phyloP scores from a whole-genome alignment of 1,140 invertebrate species.

The Drosophila nigrodunni region DNA sequence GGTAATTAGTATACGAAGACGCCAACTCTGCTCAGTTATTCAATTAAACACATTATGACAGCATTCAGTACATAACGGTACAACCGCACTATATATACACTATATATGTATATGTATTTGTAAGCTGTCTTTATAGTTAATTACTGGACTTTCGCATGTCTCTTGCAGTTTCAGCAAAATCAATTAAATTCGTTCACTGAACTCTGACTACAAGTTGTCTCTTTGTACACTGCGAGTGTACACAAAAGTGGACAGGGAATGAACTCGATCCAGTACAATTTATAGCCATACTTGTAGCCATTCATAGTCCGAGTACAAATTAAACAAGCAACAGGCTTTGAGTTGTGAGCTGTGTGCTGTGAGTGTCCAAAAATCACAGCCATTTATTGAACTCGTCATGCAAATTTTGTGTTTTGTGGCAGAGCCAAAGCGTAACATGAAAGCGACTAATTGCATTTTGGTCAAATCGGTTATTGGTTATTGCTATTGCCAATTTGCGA shows the following conservation, averaged over 20 bases:
- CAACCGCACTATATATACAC: not conserved
- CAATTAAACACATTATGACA: slow-evolving; percentile 49
- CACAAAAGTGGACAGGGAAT: not conserved
- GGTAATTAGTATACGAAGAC: slow-evolving; percentile 20
- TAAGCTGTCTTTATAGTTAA: slow-evolving; percentile 28
- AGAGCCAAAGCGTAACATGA: slow-evolving; percentile 10
- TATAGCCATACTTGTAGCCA: slow-evolving; percentile 17
- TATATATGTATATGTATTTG: not conserved
- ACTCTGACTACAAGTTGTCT: slow-evolving; percentile 50
- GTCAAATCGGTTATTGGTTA: not conserved
- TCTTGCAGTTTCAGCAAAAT: slow-evolving; percentile 38
- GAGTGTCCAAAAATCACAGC: slow-evolving; percentile 37
- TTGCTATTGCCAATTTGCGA: slow-evolving; percentile 19
- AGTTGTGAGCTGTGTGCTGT: too few relatives aligned
- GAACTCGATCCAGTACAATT: not conserved
- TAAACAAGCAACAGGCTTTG: slow-evolving; percentile 28
- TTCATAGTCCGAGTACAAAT: slow-evolving; percentile 28
- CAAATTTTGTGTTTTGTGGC: slow-evolving; percentile 28
- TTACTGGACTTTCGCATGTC: slow-evolving; percentile 57
- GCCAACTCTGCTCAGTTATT: slow-evolving; percentile 31
- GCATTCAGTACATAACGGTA: slow-evolving; percentile 10
- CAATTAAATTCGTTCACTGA: slow-evolving; percentile 77
- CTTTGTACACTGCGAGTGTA: slow-evolving; percentile 32
- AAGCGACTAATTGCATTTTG: slow-evolving; percentile 36
- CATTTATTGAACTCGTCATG: slow-evolving; percentile 31